Evolutionary conservation across 2,797 vertebrate genomes (phyloP).

Genomic region (Chelonia mydas): DNA sequence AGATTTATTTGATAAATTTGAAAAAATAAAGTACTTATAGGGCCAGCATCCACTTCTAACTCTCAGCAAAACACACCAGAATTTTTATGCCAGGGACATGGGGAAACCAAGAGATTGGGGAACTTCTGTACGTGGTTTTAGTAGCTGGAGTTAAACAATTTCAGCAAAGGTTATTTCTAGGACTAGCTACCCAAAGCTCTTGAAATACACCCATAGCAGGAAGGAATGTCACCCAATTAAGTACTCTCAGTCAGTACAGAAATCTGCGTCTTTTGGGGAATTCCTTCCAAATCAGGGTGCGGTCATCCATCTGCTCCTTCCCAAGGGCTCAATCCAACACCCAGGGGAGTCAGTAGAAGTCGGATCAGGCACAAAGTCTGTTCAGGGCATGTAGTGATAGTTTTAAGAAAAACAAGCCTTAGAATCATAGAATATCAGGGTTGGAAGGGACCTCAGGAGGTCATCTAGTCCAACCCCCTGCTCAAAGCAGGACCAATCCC

Average conservation of each 20-base stretch:
- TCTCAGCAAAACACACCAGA: neutral
- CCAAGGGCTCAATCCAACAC: neutral
- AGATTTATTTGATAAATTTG: neutral
- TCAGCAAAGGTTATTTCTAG: neutral
- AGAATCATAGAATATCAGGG: too few species aligned
- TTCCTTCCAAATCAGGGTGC: neutral
- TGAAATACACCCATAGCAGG: neutral
- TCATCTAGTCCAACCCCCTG: too few species aligned
- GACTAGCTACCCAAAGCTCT: neutral
- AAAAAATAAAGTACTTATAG: rapidly evolving
- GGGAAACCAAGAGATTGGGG: neutral
- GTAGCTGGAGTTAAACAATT: neutral
- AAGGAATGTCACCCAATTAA: neutral
- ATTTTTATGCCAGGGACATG: neutral
- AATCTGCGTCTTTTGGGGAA: neutral
- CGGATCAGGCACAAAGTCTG: neutral
- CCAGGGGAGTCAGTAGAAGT: too few species aligned
- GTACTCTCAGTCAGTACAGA: neutral
- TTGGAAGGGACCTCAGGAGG: too few species aligned
- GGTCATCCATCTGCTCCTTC: neutral
- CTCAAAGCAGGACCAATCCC: too few species aligned
- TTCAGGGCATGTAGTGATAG: neutral
- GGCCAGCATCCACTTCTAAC: neutral
- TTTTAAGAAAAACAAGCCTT: neutral
- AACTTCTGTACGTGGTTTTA: neutral